These are phyloP conservation scores for Mormyrops attenuatus DNA, from an alignment of 2,797 vertebrate genomes.

Conservation along the genomic window DNA sequence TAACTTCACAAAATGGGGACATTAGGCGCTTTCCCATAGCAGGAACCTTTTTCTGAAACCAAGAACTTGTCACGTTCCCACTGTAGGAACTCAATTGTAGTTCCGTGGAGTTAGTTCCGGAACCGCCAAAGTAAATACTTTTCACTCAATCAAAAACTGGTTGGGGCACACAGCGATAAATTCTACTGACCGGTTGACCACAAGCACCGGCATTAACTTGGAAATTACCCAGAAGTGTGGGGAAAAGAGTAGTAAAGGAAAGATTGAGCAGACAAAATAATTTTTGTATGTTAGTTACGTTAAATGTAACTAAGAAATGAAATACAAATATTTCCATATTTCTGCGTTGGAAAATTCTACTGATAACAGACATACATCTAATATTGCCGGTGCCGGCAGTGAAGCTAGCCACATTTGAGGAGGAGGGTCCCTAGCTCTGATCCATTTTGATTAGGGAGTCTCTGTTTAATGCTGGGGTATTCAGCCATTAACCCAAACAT, in stretches of 20 bases:
- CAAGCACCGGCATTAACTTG: not conserved
- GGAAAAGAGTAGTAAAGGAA: not conserved
- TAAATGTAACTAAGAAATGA: not conserved
- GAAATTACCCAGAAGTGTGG: not conserved
- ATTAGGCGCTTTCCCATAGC: not conserved
- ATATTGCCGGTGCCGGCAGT: not conserved
- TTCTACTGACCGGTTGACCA: not conserved
- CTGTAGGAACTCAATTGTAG: not conserved
- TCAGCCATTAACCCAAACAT: not conserved
- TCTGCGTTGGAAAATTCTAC: not conserved
- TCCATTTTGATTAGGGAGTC: not conserved
- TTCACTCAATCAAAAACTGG: not conserved
- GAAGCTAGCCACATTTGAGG: not conserved
- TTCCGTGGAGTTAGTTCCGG: not conserved
- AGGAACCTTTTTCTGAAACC: not conserved
- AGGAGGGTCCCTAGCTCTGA: not conserved
- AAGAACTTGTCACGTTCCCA: not conserved
- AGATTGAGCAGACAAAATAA: not conserved
- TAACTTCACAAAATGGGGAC: not conserved
- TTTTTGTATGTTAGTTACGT: not conserved
- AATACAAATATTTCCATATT: not conserved
- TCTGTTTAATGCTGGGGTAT: not conserved
- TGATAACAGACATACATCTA: not conserved
- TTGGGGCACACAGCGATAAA: not conserved
- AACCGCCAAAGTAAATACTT: not conserved